Conservation (phyloP, 2,888 invertebrate genomes). For the Cremastobaeus sp. region DNA sequence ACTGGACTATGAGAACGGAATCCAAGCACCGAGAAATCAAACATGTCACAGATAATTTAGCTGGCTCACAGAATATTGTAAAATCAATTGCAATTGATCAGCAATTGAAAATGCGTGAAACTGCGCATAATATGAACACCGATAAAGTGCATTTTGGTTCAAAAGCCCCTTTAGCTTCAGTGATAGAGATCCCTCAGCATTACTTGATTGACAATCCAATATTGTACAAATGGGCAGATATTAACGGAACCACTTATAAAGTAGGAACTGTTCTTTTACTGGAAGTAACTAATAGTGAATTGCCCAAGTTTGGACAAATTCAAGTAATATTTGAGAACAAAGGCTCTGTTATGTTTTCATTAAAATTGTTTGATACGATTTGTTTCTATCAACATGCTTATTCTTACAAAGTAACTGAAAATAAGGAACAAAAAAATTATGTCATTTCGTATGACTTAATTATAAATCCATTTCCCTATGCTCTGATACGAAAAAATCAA, state of each 20-base stretch:
- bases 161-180: neutral
- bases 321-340: neutral
- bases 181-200: neutral
- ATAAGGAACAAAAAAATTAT: neutral
- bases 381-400: neutral
- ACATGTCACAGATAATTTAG: neutral
- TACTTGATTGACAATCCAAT: neutral
- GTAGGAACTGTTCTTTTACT: neutral
- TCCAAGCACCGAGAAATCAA: slow-evolving; percentile 1
- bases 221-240: neutral
- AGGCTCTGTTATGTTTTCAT: neutral
- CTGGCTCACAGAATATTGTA: neutral
- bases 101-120: neutral
- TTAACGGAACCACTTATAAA: neutral
- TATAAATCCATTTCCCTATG: neutral
- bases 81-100: neutral
- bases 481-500: neutral
- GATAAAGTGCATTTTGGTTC: neutral
- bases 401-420: neutral
- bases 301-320: neutral
- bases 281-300: neutral
- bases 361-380: neutral
- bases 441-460: neutral
- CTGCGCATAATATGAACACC: neutral
- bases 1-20: slow-evolving; percentile 4